These are phyloP conservation scores for Philaethria dido DNA, from an alignment of 2,888 invertebrate genomes.

Conservation along the genomic window DNA sequence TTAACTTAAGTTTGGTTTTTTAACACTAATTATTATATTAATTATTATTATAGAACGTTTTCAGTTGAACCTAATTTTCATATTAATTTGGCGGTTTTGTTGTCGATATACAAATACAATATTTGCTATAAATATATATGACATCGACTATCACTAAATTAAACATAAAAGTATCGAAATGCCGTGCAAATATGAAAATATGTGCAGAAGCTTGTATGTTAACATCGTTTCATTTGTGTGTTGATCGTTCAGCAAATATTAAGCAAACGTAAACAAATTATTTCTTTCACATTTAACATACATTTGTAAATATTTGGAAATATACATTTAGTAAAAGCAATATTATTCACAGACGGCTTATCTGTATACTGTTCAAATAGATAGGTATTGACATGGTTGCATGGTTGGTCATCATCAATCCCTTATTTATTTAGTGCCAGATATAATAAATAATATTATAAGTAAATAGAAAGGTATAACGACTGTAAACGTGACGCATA, in stretches of 20 bases:
- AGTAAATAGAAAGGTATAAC: too few species aligned
- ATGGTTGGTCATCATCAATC: too few species aligned
- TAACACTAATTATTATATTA: too few species aligned
- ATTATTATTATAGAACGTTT: too few species aligned
- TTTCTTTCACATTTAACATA: slow-evolving; percentile 9
- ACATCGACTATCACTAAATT: background rate
- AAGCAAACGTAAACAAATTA: slow-evolving; percentile 1
- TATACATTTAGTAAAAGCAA: background rate
- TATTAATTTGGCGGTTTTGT: background rate
- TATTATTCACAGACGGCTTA: background rate
- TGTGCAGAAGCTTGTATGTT: slow-evolving; percentile 9
- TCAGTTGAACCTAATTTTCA: too few species aligned
- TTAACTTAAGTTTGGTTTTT: too few species aligned
- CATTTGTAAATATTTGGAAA: background rate
- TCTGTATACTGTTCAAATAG: background rate
- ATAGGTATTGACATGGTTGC: too few species aligned
- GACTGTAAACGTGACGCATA: too few species aligned
- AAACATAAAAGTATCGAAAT: slow-evolving; percentile 20
- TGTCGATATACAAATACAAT: background rate
- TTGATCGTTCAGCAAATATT: slow-evolving; percentile 16
- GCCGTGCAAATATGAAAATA: slow-evolving; percentile 7
- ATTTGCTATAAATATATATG: background rate
- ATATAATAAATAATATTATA: too few species aligned
- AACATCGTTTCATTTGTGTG: slow-evolving; percentile 19
- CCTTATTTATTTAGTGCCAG: too few species aligned